A percentile compares a stretch with the other conserved stretches of the same genome.
Conservation (phyloP, 2,113 vertebrate genomes). For the Sclerurus mexicanus region DNA sequence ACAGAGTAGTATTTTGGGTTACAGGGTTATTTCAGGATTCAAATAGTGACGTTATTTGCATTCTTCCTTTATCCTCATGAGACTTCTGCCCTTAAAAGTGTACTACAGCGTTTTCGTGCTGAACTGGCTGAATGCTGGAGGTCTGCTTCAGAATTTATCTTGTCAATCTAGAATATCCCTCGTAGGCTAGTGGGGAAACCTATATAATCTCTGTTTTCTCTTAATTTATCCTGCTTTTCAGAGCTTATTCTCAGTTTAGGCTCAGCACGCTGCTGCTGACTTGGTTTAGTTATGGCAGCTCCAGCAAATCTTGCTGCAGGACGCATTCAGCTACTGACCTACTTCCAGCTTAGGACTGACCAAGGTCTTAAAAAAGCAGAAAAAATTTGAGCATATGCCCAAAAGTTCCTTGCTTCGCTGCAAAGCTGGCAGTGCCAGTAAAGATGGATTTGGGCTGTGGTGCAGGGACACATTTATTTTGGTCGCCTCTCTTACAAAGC, state of each 20-base stretch:
- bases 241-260: neutral
- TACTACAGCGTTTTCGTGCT: neutral
- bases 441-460: neutral
- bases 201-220: neutral
- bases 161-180: neutral
- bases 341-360: neutral
- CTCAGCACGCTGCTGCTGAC: neutral
- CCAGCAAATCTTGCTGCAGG: neutral
- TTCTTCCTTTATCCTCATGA: neutral
- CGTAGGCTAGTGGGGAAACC: neutral
- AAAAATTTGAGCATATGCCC: neutral
- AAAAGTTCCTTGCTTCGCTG: neutral
- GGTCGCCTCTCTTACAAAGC: neutral
- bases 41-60: neutral
- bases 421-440: neutral
- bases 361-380: neutral
- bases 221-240: neutral
- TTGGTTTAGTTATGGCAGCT: neutral
- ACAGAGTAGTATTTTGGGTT: neutral
- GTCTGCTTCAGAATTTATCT: neutral
- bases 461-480: neutral
- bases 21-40: neutral
- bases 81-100: neutral
- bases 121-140: neutral
- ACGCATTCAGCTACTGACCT: constrained; percentile 9